Base-by-base conservation (phyloP, 2,888 invertebrate genomes). In the Phyllotreta striolata region DNA sequence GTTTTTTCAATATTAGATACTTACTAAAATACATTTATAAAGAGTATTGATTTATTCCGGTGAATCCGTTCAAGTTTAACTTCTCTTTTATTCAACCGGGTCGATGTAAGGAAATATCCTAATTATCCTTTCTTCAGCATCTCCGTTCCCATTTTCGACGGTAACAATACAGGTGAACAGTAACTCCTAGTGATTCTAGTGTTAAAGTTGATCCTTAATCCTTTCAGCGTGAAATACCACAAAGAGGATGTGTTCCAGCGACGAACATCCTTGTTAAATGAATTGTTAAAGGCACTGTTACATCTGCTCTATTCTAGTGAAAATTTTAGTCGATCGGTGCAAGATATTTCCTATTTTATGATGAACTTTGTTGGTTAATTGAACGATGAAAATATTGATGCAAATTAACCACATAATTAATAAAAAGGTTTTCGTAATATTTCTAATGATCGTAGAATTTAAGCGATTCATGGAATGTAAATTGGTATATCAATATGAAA, bases 81-180 rank as follows among this genome's bases (percentile, higher is more conserved):
- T 44, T 37, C 44, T 24, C 3, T 60, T 60, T 37, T 60, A 52
- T 12, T 24, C 44, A 7, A 38, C 38, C 14, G 41, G 55, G 55
- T 47, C 43, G 37, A 51, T 35, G 37, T 9, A 62, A 67, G 66
- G 62, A 68, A 64, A 69, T 61, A 58, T 67, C 66, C 67, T 70
- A 72, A 72, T 72, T 70, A 70, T 72, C 70, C 61, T 70, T 68
- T 67, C 69, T 69, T 64, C 49, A 62, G 56, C 56, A 58, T 51
- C 63, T 63, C 67, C 60, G 61, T 65, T 66, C 59, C 68, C 63
- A 66, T 72, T 70, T 52, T 24, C 24, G 24, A 71, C 61, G 62
- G 67, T 65, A 70, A 72, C 72, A 71, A 72, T 72, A 64, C 68
- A 67, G 65, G 64, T 66, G 64, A 67, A 63, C 64, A 63, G 63